Conservation (phyloP, 2,797 vertebrate species). For the Acanthis flammea region DNA sequence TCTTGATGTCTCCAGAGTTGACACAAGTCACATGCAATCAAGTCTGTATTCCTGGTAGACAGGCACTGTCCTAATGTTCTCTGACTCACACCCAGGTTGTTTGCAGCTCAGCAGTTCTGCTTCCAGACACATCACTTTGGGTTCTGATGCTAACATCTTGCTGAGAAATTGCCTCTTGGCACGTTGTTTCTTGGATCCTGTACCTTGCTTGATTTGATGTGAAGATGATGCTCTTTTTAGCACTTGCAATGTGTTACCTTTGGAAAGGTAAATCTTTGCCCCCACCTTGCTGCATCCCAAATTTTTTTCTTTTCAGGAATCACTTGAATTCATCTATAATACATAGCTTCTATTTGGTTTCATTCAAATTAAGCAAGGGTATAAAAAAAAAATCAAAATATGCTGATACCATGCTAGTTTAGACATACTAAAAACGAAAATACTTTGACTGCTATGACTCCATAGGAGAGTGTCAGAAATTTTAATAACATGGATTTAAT, state of each 20-base stretch:
- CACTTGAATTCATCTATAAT: not conserved
- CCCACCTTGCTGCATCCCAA: not conserved
- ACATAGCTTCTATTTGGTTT: not conserved
- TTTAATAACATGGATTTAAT: not conserved
- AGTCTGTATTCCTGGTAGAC: slow-evolving; percentile 80
- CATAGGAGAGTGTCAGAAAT: not conserved
- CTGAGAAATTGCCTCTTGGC: slow-evolving; percentile 73
- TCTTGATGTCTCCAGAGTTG: slow-evolving; percentile 84
- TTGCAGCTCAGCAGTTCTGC: slow-evolving; percentile 76
- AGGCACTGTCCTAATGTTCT: slow-evolving; percentile 79
- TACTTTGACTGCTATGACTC: not conserved
- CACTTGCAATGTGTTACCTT: slow-evolving; percentile 32
- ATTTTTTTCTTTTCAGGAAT: not conserved
- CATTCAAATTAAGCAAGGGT: not conserved
- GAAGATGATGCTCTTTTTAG: slow-evolving; percentile 72
- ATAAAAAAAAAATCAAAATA: not conserved
- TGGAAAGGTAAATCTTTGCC: slow-evolving; percentile 18
- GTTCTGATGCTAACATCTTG: slow-evolving; percentile 70
- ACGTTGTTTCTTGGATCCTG: slow-evolving; percentile 4
- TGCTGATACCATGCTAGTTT: not conserved
- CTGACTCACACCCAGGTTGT: slow-evolving; percentile 84
- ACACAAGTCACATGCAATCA: slow-evolving; percentile 92
- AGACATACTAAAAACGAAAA: not conserved
- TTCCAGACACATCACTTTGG: slow-evolving; percentile 77
- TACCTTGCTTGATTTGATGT: slow-evolving; percentile 65